Conservation (phyloP, 2,113 vertebrate species). For the Myiagra hebetior region DNA sequence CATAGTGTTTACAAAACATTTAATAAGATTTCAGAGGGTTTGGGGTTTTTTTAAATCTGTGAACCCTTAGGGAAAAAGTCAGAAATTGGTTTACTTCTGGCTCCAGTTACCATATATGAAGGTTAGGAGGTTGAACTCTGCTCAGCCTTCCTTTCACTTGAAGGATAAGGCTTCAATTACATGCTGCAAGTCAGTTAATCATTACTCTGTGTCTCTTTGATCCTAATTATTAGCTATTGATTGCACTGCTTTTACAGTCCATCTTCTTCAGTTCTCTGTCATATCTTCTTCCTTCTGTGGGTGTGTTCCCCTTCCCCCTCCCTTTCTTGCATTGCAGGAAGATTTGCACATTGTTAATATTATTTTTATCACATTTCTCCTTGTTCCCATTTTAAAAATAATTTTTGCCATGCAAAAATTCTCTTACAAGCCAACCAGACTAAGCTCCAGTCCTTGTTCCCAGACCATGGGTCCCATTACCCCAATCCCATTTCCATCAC, state of each 20-base stretch:
- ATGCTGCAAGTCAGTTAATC: background rate
- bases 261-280: background rate
- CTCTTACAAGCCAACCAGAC: background rate
- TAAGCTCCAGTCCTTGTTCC: background rate
- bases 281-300: background rate
- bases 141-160: background rate
- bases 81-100: background rate
- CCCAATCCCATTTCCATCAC: background rate
- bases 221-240: background rate
- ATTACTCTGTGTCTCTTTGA: background rate
- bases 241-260: background rate
- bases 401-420: background rate
- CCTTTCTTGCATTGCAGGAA: background rate
- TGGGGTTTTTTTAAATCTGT: background rate
- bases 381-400: background rate
- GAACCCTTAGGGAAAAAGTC: background rate
- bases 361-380: background rate
- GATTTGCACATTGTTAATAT: background rate
- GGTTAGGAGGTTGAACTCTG: background rate
- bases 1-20: background rate
- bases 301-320: background rate
- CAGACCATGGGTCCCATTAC: background rate
- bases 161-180: background rate
- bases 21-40: background rate
- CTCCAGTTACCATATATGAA: background rate